Evolutionary conservation across 2,797 vertebrate species (phyloP).

Genomic region (Megaceryle alcyon): DNA sequence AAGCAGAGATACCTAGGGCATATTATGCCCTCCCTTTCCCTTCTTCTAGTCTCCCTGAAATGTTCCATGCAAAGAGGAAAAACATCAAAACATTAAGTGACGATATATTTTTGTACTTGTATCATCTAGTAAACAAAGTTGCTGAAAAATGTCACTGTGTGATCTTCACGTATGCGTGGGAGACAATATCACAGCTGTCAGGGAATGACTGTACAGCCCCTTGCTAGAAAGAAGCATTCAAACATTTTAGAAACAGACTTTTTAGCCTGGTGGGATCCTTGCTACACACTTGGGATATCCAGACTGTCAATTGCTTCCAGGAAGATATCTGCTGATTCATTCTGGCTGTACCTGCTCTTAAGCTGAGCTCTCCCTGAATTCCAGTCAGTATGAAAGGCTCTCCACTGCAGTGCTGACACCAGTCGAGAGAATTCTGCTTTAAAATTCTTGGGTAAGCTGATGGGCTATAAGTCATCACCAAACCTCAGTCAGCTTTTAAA

Average conservation of each 20-base stretch:
- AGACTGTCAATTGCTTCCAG: neutral
- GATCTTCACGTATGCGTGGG: constrained; percentile 12
- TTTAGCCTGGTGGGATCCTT: constrained; percentile 1
- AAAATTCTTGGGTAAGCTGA: neutral
- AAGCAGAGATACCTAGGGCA: neutral
- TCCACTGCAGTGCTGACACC: neutral
- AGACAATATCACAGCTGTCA: constrained; percentile 26
- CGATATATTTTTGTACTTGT: constrained; percentile 16
- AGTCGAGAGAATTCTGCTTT: neutral
- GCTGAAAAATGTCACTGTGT: constrained; percentile 37
- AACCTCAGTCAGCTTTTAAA: neutral
- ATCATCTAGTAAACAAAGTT: constrained; percentile 55
- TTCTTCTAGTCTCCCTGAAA: neutral
- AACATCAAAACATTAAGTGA: neutral
- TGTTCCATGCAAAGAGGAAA: neutral
- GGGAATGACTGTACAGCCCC: constrained; percentile 47
- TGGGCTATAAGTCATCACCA: neutral
- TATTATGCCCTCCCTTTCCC: neutral
- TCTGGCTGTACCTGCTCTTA: neutral
- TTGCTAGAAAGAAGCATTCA: neutral
- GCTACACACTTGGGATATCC: constrained; percentile 24
- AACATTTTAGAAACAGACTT: constrained; percentile 17
- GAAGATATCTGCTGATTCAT: constrained; percentile 49
- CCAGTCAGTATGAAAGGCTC: neutral
- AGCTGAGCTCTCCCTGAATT: neutral